phyloP scores from a whole-genome alignment of 1,140 invertebrate genomes.

The Polypedilum vanderplanki region DNA sequence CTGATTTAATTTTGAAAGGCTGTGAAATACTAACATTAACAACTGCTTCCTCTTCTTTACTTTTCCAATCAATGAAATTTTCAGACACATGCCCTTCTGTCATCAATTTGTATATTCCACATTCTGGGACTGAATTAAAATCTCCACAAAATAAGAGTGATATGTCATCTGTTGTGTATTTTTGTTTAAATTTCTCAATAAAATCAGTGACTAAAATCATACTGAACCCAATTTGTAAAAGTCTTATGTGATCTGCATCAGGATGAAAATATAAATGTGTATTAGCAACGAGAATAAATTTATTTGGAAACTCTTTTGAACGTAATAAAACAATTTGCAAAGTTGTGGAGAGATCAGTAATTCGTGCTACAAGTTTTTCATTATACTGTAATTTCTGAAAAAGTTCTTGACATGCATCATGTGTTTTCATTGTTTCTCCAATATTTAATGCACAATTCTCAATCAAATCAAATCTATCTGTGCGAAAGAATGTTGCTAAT shows the following conservation, averaged over 20 bases:
- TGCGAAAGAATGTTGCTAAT: constrained; percentile 66
- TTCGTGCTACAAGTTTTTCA: constrained; percentile 50
- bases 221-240: constrained; percentile 64
- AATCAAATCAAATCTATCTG: constrained; percentile 53
- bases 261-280: constrained; percentile 92
- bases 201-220: constrained; percentile 53
- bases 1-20: constrained; percentile 56
- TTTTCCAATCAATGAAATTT: constrained; percentile 64
- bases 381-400: constrained; percentile 56
- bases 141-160: constrained; percentile 73
- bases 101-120: constrained; percentile 67
- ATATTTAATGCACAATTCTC: constrained; percentile 48
- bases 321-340: constrained; percentile 56
- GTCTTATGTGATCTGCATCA: constrained; percentile 75
- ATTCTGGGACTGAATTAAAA: constrained; percentile 79
- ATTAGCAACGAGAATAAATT: constrained; percentile 69
- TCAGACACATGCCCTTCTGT: constrained; percentile 55
- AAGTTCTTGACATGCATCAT: constrained; percentile 50
- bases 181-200: constrained; percentile 44
- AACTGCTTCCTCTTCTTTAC: constrained; percentile 59
- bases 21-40: constrained; percentile 55
- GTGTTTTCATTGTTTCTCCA: constrained; percentile 50
- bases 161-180: constrained; percentile 46
- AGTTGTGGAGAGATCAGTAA: constrained; percentile 57
- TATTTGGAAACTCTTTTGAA: constrained; percentile 51